These are phyloP conservation scores for Allacma fusca DNA, from an alignment of 2,888 invertebrate species.

Conservation along the genomic window DNA sequence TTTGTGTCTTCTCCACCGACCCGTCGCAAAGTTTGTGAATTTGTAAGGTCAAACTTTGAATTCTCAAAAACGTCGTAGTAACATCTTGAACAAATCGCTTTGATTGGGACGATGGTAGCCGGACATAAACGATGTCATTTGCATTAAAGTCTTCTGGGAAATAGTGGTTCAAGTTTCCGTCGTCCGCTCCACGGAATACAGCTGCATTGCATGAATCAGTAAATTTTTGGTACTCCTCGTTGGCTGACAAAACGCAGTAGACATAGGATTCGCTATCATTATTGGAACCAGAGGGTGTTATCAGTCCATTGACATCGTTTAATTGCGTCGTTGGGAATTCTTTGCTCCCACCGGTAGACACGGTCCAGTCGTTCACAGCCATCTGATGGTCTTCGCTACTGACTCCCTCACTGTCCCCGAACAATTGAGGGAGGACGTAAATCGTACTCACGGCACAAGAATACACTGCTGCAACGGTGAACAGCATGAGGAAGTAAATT, in stretches of 20 bases:
- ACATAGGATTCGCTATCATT: not conserved
- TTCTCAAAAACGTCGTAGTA: not conserved
- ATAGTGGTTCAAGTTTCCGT: not conserved
- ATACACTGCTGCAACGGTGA: constrained; percentile 6
- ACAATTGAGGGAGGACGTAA: constrained; percentile 11
- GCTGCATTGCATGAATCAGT: constrained; percentile 20
- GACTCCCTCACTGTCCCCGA: not conserved
- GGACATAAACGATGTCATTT: constrained; percentile 5
- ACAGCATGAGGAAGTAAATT: constrained; percentile 26
- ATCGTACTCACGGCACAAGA: constrained; percentile 20
- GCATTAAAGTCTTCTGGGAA: constrained; percentile 6
- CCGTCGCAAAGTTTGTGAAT: constrained; percentile 34
- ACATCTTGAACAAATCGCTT: not conserved
- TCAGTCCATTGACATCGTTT: not conserved
- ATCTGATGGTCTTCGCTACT: too few relatives aligned
- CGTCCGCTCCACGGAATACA: not conserved
- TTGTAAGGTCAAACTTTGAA: constrained; percentile 16
- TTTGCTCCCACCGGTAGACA: not conserved
- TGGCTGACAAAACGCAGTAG: constrained; percentile 22
- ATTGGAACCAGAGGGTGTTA: not conserved
- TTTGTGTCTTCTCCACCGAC: not conserved
- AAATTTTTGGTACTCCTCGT: not conserved
- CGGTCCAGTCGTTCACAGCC: not conserved
- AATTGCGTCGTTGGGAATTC: not conserved
- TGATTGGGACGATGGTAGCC: constrained; percentile 22